phyloP scores from a whole-genome alignment of 2,113 vertebrate species.

The Dryoscopus gambensis region DNA sequence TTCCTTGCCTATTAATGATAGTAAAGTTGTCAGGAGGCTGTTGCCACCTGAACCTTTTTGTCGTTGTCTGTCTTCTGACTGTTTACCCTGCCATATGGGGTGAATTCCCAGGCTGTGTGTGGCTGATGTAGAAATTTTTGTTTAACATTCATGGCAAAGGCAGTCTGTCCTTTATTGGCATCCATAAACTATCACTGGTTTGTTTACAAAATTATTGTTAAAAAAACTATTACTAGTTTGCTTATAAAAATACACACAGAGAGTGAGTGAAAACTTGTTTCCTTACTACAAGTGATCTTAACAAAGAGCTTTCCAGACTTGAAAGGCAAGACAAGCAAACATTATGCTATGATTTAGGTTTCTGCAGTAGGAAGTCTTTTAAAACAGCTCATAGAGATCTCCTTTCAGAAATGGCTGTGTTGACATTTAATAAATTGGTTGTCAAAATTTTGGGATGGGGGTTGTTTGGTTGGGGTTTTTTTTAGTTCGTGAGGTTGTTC shows the following conservation, averaged over 20 bases:
- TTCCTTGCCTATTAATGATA: background rate
- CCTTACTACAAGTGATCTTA: slow-evolving; percentile 18
- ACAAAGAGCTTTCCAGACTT: slow-evolving; percentile 44
- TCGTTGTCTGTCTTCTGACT: background rate
- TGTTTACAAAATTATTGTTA: slow-evolving; percentile 6
- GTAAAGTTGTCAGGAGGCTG: background rate
- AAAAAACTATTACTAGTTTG: too few species aligned
- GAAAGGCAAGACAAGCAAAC: background rate
- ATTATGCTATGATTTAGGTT: background rate
- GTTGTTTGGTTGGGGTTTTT: background rate
- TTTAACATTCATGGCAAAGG: background rate
- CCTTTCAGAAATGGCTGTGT: background rate
- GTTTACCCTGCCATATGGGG: background rate
- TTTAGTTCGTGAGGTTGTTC: background rate
- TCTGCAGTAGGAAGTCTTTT: background rate
- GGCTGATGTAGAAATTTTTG: background rate
- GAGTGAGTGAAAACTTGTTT: slow-evolving; percentile 44
- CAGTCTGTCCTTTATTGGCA: background rate
- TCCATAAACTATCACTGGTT: background rate
- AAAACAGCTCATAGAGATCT: background rate
- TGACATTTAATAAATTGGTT: background rate
- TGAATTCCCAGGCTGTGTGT: background rate
- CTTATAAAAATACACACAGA: slow-evolving; percentile 9
- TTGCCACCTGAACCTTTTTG: background rate
- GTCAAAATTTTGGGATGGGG: background rate